Base-by-base conservation (phyloP, 2,797 vertebrate species). In the Phalanger gymnotis region DNA sequence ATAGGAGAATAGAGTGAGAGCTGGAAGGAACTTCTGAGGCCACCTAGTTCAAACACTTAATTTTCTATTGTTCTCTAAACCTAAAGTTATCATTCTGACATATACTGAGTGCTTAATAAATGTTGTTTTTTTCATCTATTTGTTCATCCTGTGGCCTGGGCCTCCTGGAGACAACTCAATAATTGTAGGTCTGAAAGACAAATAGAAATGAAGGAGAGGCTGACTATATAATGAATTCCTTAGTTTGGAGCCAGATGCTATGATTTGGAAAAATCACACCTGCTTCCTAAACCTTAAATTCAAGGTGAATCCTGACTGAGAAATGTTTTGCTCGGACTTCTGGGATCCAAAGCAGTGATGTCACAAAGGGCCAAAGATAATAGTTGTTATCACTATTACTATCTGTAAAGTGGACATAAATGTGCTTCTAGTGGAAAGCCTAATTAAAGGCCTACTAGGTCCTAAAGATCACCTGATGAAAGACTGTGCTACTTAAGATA, bases 391-490 rank as follows among this genome's bases (percentile, higher is more conserved):
- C 73, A 22, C 90, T 54, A 91, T 19, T 30, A 10, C 56, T 92
- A 92, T 93, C 94, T 93, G 66, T 91, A 47, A 95, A 92, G 47
- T 73, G 90, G 54, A 53, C 81, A 93, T 40, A 73, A 54, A 91
- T 13, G 2, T 55, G 30, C 93, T 94, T 92, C 91, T 58, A 57
- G 14, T 91, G 66, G 87, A 92, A 96, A 94, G 93, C 54, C 5
- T 93, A 93, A 96, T 93, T 95, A 93, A 91, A 97, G 34, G 22
- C 30, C 16, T 27, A 28, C 14, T 66, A 91, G 93, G 55, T 73
- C 56, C 81, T 28, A 94, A 53, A 95, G 90, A n/a, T 87, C 40
- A 87, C 54, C 92, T 96, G 92, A 90, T 57, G 92, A 90, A 61
- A 51, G 73, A 2, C 25, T n/a, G 28, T 13, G 34, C 55, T 55